Percentiles rank a stretch among this genome's conserved stretches.
These are phyloP conservation scores for Meiosimyza decipiens DNA, from an alignment of 2,888 invertebrate species.

Conservation along the genomic window DNA sequence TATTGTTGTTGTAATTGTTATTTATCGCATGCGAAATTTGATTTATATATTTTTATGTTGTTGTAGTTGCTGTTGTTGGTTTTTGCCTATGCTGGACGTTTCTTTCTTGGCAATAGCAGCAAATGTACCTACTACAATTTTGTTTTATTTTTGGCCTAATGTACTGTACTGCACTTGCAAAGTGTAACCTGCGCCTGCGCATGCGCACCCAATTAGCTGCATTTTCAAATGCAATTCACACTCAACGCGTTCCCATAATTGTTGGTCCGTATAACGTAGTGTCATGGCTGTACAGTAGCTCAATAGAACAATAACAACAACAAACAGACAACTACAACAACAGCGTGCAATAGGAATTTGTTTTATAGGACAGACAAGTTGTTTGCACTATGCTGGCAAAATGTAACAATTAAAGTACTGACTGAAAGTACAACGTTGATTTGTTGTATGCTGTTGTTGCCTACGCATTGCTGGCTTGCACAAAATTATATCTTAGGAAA, in stretches of 20 bases:
- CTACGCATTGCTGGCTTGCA: neutral
- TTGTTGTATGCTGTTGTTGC: neutral
- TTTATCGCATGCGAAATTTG: slow-evolving; percentile 30
- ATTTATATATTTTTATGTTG: slow-evolving; percentile 20
- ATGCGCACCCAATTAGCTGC: slow-evolving; percentile 19
- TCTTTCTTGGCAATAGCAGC: neutral
- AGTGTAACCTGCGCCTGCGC: neutral
- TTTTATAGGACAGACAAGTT: no score
- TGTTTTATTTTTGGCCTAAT: neutral
- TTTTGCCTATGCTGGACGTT: neutral
- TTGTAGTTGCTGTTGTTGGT: no score
- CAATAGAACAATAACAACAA: no score
- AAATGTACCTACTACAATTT: neutral
- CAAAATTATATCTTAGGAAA: no score
- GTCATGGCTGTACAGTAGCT: no score
- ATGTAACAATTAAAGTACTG: slow-evolving; percentile 9
- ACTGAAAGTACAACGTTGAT: neutral
- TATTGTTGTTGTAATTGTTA: slow-evolving; percentile 28
- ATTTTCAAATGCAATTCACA: slow-evolving; percentile 8
- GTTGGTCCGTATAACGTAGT: neutral
- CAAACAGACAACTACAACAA: no score
- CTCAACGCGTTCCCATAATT: slow-evolving; percentile 13
- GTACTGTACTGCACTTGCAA: neutral
- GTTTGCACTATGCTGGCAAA: neutral
- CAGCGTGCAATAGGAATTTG: no score